Conservation (phyloP, 2,113 vertebrate genomes). For the Psilopsiagon aymara region DNA sequence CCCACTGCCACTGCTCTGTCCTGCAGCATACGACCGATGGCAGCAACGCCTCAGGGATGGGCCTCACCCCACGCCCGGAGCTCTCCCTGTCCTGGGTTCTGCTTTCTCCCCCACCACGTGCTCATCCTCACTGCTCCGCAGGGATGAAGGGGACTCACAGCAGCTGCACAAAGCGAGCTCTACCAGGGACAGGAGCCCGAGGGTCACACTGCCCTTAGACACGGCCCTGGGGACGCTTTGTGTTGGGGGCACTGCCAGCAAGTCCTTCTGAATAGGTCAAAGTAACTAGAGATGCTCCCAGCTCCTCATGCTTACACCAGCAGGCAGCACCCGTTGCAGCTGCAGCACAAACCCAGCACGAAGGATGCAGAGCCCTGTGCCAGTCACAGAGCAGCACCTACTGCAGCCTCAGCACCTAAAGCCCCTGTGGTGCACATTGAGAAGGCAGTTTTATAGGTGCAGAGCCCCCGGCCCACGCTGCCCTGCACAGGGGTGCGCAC, state of each 20-base stretch:
- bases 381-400: not conserved
- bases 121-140: rapidly evolving
- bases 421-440: rapidly evolving
- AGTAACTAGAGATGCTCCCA: not conserved
- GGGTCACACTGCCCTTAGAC: not conserved
- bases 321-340: not conserved
- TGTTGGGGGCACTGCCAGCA: not conserved
- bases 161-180: rapidly evolving
- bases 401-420: not conserved
- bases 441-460: not conserved
- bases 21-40: not conserved
- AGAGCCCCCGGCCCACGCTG: not conserved
- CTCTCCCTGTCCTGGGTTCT: no score
- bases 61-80: rapidly evolving
- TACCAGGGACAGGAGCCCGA: rapidly evolving
- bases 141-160: not conserved
- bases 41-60: rapidly evolving
- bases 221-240: not conserved
- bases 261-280: not conserved
- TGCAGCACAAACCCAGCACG: rapidly evolving
- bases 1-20: no score
- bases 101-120: rapidly evolving
- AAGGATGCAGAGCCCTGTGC: not conserved
- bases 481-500: not conserved
- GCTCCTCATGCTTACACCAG: not conserved